phyloP scores from a whole-genome alignment of 2,797 vertebrate genomes.

The Ambastaia sidthimunki region DNA sequence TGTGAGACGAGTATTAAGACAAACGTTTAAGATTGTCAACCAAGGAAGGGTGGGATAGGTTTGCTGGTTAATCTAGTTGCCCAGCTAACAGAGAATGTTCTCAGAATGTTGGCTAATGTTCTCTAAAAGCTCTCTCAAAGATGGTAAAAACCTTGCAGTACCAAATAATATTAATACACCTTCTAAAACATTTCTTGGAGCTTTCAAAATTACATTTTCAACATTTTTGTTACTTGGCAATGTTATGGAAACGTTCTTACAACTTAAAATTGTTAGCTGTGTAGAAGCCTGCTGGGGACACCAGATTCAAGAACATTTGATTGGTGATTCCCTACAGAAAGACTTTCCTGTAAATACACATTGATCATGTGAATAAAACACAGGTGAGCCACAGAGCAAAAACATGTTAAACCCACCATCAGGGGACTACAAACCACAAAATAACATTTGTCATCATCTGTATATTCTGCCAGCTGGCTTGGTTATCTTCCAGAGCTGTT shows the following conservation, averaged over 20 bases:
- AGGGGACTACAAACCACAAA: neutral
- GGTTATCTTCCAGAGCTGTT: constrained; percentile 54
- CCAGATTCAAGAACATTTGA: neutral
- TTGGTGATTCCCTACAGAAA: neutral
- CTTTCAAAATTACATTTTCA: too few species aligned
- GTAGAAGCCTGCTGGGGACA: neutral
- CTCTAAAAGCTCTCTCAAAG: too few species aligned
- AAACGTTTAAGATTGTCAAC: neutral
- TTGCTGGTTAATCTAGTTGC: too few species aligned
- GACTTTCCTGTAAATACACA: neutral
- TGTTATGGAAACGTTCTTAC: too few species aligned
- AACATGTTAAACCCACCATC: neutral
- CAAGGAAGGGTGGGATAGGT: too few species aligned
- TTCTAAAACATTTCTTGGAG: too few species aligned
- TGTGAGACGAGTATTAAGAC: neutral
- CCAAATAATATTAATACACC: too few species aligned
- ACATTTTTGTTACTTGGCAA: too few species aligned
- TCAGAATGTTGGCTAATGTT: too few species aligned
- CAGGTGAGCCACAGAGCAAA: neutral
- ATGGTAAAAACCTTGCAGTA: too few species aligned
- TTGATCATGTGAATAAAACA: neutral
- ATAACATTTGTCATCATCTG: constrained; percentile 38
- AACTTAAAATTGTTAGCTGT: too few species aligned
- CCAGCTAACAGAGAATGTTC: too few species aligned
- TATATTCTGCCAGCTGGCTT: constrained; percentile 49